These are phyloP conservation scores for Chrysocyon brachyurus DNA, from an alignment of 2,797 vertebrate genomes.

Conservation along the genomic window DNA sequence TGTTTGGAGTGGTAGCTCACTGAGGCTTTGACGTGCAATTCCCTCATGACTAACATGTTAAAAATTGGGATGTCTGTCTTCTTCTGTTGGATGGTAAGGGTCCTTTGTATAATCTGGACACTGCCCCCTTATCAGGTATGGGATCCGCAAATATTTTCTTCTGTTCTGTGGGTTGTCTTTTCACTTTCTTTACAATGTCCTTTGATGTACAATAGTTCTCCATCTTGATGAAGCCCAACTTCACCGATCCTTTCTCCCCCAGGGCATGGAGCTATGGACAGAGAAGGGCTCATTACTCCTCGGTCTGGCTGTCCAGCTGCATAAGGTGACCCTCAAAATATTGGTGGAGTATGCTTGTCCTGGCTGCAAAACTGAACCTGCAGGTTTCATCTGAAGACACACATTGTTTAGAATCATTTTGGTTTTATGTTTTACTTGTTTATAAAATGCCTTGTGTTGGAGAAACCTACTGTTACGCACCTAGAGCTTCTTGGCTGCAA, in stretches of 20 bases:
- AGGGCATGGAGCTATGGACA: not conserved
- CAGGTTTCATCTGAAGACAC: not conserved
- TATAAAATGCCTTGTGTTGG: conserved; percentile 8
- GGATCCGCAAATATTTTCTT: conserved; percentile 47
- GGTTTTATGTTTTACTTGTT: conserved; percentile 38
- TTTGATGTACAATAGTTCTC: not conserved
- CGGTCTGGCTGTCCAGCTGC: not conserved
- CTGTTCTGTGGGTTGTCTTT: conserved; percentile 2
- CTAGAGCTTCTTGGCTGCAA: not conserved
- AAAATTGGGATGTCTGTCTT: not conserved
- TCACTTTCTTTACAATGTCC: not conserved
- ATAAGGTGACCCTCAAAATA: not conserved
- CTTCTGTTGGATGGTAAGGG: not conserved
- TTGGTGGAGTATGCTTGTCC: not conserved
- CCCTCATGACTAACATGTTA: not conserved
- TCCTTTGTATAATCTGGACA: conserved; percentile 13
- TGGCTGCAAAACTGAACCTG: not conserved
- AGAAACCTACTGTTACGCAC: not conserved
- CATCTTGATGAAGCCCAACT: not conserved
- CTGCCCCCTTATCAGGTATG: not conserved
- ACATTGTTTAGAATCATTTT: conserved; percentile 10
- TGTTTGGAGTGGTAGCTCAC: not conserved
- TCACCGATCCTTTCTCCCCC: not conserved
- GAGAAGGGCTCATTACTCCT: not conserved
- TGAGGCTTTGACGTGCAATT: not conserved